Evolutionary conservation across 2,113 vertebrate species (phyloP).

Genomic region (Cranoglanis bouderius): DNA sequence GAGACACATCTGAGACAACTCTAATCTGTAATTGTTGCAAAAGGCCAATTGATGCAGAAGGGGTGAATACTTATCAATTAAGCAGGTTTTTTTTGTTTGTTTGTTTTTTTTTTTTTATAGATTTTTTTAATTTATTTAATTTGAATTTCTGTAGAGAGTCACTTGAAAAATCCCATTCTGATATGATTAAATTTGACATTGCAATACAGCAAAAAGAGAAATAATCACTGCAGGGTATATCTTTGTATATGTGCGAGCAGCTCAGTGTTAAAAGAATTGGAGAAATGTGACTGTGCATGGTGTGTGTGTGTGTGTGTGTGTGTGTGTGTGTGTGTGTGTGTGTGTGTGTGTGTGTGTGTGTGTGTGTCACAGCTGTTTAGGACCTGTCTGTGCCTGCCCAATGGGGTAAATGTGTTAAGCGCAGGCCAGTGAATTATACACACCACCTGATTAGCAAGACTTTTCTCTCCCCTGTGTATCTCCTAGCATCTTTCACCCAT

Average conservation of each 20-base stretch:
- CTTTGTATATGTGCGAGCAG: background rate
- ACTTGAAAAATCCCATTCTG: background rate
- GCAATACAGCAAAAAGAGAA: background rate
- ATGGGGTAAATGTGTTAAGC: constrained; percentile 13
- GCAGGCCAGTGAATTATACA: background rate
- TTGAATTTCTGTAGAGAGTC: background rate
- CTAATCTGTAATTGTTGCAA: no score
- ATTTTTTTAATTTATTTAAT: no score
- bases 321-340: background rate
- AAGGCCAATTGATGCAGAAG: background rate
- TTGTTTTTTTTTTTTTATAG: no score
- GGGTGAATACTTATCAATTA: background rate
- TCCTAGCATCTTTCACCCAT: background rate
- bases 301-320: constrained; percentile 1
- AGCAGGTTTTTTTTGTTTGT: no score
- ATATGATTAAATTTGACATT: background rate
- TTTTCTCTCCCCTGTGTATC: background rate
- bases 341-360: background rate
- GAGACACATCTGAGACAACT: background rate
- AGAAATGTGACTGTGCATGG: background rate
- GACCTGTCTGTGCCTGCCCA: constrained; percentile 17
- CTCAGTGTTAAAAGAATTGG: background rate
- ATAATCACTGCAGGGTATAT: background rate
- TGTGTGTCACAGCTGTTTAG: background rate
- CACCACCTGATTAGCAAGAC: constrained; percentile 11